phyloP scores from a whole-genome alignment of 2,888 invertebrate genomes.

The Tyria jacobaeae region DNA sequence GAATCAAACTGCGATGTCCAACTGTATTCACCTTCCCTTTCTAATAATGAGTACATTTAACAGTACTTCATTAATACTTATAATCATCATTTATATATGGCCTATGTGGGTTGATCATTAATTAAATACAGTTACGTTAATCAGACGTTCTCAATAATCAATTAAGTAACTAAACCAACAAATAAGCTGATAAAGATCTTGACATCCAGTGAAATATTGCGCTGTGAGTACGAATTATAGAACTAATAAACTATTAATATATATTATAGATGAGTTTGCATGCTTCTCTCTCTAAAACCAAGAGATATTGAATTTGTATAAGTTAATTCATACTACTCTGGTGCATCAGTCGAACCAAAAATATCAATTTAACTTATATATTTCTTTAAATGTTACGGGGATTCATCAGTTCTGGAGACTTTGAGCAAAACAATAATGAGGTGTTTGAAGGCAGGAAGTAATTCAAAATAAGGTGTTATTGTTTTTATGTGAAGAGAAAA shows the following conservation, averaged over 20 bases:
- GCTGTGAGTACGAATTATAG: neutral
- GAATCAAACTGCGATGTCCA: neutral
- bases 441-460: too few species aligned
- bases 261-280: conserved; percentile 2
- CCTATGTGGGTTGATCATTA: neutral
- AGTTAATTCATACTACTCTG: neutral
- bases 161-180: neutral
- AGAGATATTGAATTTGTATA: neutral
- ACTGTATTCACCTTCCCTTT: neutral
- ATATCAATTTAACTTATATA: too few species aligned
- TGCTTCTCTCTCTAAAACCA: neutral
- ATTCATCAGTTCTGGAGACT: too few species aligned
- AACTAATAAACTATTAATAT: neutral
- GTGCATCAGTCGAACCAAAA: too few species aligned
- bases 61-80: neutral
- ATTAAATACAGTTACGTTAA: neutral
- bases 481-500: too few species aligned
- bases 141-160: conserved; percentile 1
- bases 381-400: too few species aligned
- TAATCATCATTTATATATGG: neutral
- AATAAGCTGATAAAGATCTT: conserved; percentile 1
- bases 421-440: too few species aligned
- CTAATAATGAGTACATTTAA: neutral
- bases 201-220: neutral
- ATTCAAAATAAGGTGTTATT: too few species aligned